Percentiles rank a stretch among this genome's conserved stretches.
These are phyloP conservation scores for Linyphia triangularis DNA, from an alignment of 2,888 invertebrate genomes.

Conservation along the genomic window DNA sequence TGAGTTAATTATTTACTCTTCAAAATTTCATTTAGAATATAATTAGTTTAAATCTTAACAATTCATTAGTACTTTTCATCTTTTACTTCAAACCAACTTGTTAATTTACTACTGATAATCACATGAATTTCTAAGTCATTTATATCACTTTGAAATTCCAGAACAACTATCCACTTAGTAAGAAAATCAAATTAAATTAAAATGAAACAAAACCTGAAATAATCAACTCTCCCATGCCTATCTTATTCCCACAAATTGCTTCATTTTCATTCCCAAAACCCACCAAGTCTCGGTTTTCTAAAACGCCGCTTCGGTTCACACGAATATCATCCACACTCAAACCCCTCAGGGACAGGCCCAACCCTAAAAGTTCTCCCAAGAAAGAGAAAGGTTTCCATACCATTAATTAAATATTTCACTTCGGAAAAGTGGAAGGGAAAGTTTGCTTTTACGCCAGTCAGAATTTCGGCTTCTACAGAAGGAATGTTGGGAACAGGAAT, in stretches of 20 bases:
- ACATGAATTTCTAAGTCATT: no score
- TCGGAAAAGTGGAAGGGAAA: constrained; percentile 32
- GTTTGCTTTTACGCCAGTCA: constrained; percentile 33
- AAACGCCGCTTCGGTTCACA: constrained; percentile 2
- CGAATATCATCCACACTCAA: constrained; percentile 20
- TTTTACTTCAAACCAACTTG: no score
- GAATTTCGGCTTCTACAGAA: constrained; percentile 9
- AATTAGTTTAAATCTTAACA: no score
- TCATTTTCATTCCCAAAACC: background rate
- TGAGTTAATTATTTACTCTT: no score
- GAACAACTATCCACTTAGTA: background rate
- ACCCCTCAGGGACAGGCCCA: background rate
- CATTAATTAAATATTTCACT: constrained; percentile 56
- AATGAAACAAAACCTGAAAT: no score
- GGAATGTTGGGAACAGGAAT: background rate
- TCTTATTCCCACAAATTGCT: background rate
- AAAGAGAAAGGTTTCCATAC: constrained; percentile 14
- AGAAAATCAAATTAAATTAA: background rate
- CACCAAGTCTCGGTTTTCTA: no score
- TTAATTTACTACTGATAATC: no score
- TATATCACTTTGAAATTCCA: no score
- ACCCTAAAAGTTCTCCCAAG: background rate
- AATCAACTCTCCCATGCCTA: no score
- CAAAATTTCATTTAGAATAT: no score
- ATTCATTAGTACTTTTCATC: no score